These are phyloP conservation scores for Echiichthys vipera DNA, from an alignment of 2,797 vertebrate species.

Conservation along the genomic window DNA sequence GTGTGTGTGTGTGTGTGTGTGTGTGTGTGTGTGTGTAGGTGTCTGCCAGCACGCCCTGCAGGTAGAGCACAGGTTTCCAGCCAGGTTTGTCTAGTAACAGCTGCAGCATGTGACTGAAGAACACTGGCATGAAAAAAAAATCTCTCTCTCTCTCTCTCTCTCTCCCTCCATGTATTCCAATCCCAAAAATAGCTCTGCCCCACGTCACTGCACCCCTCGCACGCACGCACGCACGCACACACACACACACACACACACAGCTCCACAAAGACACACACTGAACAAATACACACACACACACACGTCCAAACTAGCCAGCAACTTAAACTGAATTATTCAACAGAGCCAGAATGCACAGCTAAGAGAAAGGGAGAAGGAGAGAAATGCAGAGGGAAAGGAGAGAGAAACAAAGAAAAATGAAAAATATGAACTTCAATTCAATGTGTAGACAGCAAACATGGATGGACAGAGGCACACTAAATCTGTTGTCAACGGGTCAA, in stretches of 20 bases:
- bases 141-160: slow-evolving; percentile 55
- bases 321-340: slow-evolving; percentile 75
- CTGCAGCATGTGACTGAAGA: slow-evolving; percentile 67
- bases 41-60: slow-evolving; percentile 53
- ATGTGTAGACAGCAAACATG: background rate
- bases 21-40: slow-evolving; percentile 21
- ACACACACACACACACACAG: slow-evolving; percentile 18
- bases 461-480: background rate
- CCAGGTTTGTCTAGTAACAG: slow-evolving; percentile 67
- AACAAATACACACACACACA: slow-evolving; percentile 32
- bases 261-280: slow-evolving; percentile 22
- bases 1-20: slow-evolving; percentile 1
- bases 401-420: background rate
- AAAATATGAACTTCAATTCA: background rate
- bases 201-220: slow-evolving; percentile 57
- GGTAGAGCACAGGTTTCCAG: slow-evolving; percentile 58
- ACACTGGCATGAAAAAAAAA: slow-evolving; percentile 58
- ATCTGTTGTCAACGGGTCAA: background rate
- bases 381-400: slow-evolving; percentile 31
- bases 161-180: slow-evolving; percentile 62
- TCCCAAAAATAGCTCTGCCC: slow-evolving; percentile 70
- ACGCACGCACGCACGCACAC: slow-evolving; percentile 3
- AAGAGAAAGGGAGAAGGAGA: slow-evolving; percentile 52
- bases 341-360: slow-evolving; percentile 62
- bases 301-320: slow-evolving; percentile 51